Evolutionary conservation across 2,113 vertebrate genomes (phyloP).

Genomic region (Nymphicus hollandicus): DNA sequence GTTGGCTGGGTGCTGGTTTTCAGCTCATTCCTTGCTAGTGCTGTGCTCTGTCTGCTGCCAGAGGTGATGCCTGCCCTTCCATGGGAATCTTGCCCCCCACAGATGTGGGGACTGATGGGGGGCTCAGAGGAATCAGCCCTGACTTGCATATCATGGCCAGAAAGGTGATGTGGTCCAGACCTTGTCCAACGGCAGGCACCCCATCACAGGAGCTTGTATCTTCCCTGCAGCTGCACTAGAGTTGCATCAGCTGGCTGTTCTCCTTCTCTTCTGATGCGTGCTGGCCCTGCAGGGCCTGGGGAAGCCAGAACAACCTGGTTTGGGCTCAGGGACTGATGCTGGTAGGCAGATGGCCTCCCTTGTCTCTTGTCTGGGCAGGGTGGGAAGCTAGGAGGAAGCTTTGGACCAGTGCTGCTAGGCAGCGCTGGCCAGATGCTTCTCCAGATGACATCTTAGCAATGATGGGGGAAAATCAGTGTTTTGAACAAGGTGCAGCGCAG

Average conservation of each 20-base stretch:
- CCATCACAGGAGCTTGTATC: background rate
- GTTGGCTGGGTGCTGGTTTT: background rate
- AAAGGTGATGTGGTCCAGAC: background rate
- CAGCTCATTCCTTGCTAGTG: accelerated
- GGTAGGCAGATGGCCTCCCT: background rate
- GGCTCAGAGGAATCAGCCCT: background rate
- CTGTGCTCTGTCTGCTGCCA: background rate
- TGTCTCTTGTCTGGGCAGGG: background rate
- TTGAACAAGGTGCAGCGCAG: background rate
- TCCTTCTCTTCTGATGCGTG: accelerated
- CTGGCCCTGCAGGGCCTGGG: accelerated
- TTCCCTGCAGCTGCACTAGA: background rate
- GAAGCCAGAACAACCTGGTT: background rate
- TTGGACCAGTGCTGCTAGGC: background rate
- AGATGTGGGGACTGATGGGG: background rate
- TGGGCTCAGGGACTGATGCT: background rate
- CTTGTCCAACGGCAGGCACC: background rate
- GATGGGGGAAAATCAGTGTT: background rate
- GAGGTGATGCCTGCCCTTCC: background rate
- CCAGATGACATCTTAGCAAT: background rate
- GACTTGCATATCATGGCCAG: background rate
- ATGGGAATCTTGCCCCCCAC: accelerated
- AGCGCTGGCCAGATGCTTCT: background rate
- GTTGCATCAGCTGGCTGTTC: background rate
- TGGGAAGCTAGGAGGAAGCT: background rate